Evolutionary conservation across 2,797 vertebrate genomes (phyloP).

Genomic region (Phataginus tetradactyla): DNA sequence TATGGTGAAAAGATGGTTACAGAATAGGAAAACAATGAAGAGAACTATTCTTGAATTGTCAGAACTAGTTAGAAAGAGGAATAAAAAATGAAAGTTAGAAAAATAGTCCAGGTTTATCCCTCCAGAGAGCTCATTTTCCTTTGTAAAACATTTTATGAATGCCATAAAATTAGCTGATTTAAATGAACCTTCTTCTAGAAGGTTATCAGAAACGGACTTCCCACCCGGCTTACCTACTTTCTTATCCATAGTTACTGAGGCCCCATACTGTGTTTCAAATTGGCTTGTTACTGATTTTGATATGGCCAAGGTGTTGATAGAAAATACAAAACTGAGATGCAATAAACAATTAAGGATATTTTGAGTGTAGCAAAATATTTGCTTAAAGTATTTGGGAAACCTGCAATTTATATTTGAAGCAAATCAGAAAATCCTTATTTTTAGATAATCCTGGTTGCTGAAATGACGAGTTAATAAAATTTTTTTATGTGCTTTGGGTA

Average conservation of each 20-base stretch:
- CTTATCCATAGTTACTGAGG: conserved; percentile 47
- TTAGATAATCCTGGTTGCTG: background rate
- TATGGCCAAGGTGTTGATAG: conserved; percentile 66
- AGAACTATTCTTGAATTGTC: conserved; percentile 27
- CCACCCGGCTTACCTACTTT: conserved; percentile 47
- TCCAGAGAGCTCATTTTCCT: conserved; percentile 20
- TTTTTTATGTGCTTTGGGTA: background rate
- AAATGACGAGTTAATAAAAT: background rate
- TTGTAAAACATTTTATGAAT: conserved; percentile 62
- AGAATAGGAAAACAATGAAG: background rate
- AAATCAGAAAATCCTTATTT: background rate
- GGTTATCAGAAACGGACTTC: background rate
- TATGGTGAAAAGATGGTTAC: background rate
- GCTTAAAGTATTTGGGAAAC: background rate
- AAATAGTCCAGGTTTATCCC: background rate
- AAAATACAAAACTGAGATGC: conserved; percentile 48
- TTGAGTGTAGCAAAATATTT: background rate
- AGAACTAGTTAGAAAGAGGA: conserved; percentile 39
- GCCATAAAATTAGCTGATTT: conserved; percentile 72
- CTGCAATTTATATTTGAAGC: background rate
- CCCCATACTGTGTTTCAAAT: conserved; percentile 69
- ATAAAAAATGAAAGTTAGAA: conserved; percentile 2
- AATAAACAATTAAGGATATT: background rate
- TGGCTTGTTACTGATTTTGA: conserved; percentile 75
- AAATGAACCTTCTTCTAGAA: conserved; percentile 41